These are phyloP conservation scores for Heliopora coerulea DNA, from an alignment of 92 coral and sea anemone genomes.

Conservation along the genomic window DNA sequence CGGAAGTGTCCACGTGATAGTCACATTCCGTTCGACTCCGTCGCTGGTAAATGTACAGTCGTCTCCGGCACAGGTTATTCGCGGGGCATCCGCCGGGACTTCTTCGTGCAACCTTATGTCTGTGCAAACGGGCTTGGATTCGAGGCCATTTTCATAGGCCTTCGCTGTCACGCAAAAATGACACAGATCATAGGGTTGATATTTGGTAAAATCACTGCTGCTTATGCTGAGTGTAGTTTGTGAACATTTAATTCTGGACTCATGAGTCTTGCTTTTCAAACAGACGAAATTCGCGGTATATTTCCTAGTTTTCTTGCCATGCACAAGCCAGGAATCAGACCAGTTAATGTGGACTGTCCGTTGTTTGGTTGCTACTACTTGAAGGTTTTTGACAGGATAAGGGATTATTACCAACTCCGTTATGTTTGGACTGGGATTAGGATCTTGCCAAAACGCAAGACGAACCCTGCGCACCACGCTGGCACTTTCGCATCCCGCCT, in stretches of 20 bases:
- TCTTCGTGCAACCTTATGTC: slow-evolving; percentile 17
- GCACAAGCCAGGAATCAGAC: slow-evolving; percentile 6
- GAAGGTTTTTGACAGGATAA: background rate
- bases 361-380: background rate
- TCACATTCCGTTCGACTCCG: slow-evolving; percentile 10
- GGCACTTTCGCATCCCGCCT: background rate
- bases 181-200: slow-evolving; percentile 29
- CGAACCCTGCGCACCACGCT: background rate
- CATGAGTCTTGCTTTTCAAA: background rate
- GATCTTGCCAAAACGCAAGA: background rate
- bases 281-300: slow-evolving; percentile 10
- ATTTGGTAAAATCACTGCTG: background rate
- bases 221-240: background rate
- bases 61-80: background rate
- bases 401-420: slow-evolving; percentile 7
- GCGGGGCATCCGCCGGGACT: slow-evolving; percentile 11
- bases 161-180: slow-evolving; percentile 17
- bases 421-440: background rate
- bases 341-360: slow-evolving; percentile 5
- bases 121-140: slow-evolving; percentile 15
- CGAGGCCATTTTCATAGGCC: background rate
- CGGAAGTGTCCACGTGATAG: slow-evolving; percentile 30
- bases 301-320: background rate
- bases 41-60: slow-evolving; percentile 12
- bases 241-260: background rate